Evolutionary conservation across 2,888 invertebrate genomes (phyloP).

Genomic region (Cryptocephalus primarius): DNA sequence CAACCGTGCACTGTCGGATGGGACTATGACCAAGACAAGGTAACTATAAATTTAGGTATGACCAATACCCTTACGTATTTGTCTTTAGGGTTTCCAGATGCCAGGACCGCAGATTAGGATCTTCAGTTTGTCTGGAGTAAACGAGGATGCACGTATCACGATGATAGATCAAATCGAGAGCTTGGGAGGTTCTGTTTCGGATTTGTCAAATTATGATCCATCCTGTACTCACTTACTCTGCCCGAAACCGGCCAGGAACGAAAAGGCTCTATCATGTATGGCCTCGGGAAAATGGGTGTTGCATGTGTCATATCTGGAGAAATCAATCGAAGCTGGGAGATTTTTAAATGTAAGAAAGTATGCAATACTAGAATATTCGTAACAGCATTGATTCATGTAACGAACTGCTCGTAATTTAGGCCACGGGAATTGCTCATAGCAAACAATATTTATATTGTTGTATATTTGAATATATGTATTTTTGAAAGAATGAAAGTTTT

Average conservation of each 20-base stretch:
- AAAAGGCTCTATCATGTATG: conserved; percentile 77
- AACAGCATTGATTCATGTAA: too few species aligned
- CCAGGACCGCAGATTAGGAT: neutral
- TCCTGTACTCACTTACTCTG: conserved; percentile 68
- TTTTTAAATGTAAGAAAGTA: conserved; percentile 51
- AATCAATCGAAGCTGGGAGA: conserved; percentile 47
- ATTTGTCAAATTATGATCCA: conserved; percentile 45
- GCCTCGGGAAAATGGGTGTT: conserved; percentile 86
- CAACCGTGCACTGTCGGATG: conserved; percentile 62
- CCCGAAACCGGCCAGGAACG: conserved; percentile 64
- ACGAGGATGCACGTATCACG: conserved; percentile 14
- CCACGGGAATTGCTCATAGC: too few species aligned
- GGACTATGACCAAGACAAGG: conserved; percentile 46
- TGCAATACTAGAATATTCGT: too few species aligned
- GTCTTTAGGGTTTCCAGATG: neutral
- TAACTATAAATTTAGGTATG: conserved; percentile 1
- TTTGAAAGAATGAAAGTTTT: too few species aligned
- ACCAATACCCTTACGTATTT: neutral
- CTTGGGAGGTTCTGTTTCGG: conserved; percentile 52
- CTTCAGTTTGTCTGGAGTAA: conserved; percentile 31
- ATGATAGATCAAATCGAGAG: conserved; percentile 21
- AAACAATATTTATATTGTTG: too few species aligned
- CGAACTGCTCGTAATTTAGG: too few species aligned
- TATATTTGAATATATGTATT: too few species aligned
- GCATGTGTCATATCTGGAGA: conserved; percentile 65